Evolutionary conservation across 2,888 invertebrate genomes (phyloP), one percentile per base, ranked within the genome.

Genomic region (Lasius fuliginosus): DNA sequence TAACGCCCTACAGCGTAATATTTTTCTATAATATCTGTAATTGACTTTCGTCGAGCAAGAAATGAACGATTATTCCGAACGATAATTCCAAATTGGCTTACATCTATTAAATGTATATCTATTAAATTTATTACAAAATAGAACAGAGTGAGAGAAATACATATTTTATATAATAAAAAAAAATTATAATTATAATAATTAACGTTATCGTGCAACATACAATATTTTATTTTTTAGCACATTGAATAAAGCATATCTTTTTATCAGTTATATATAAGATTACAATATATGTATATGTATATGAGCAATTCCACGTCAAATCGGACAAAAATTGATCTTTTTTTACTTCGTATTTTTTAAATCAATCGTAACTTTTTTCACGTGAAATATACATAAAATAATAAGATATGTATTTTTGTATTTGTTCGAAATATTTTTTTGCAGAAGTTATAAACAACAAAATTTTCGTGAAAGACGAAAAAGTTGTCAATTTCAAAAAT

Each of bases 21-120:
- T 49, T 68, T 60, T 36, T 30, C 60, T 27, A 6, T 46, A 18
- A 77, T 49, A 62, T 27, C 74, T 62, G 49, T 81, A 46, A 81
- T 87, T 86, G 82, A 85, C 76, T 73, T 76, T 89, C 84, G 82
- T 89, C 89, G 79, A 53, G 46, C 9, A 33, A 67, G 62, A 83
- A 71, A 30, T 15, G 11, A 11, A 46, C 58, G 36, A 46, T 27
- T 9, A 23, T 46, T 76, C 18, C 6, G 23, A 0, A 46, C 23
- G 12, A 58, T n/a, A 30, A 60, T 36, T 49, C 6, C 0, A 33
- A 74, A 62, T 62, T 64, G 33, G 2, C 9, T 75, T 30, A 2
- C 60, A 4, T 9, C 3, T 11, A 23, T 23, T 23, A 23, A 23
- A 23, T 23, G 23, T 42, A 1, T 30, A 5, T 6, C 3, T 12